These are phyloP conservation scores for Tenthredo scrophulariae DNA, from an alignment of 2,888 invertebrate genomes.

Conservation along the genomic window DNA sequence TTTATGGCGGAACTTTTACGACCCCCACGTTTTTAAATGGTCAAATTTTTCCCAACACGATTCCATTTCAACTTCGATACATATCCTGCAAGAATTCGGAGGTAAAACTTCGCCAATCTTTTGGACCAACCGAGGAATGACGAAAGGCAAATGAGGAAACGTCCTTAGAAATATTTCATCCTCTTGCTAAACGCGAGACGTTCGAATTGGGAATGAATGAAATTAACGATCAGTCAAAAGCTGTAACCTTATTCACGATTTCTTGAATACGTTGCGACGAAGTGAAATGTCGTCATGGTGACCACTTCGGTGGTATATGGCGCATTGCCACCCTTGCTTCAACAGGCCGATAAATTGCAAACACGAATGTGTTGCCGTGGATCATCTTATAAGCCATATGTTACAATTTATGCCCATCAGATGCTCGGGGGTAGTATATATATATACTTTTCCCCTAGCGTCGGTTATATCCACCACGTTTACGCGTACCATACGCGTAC, in stretches of 20 bases:
- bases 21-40: constrained; percentile 6
- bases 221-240: neutral
- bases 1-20: constrained; percentile 9
- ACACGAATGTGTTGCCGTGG: constrained; percentile 46
- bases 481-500: constrained; percentile 7
- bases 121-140: neutral
- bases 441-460: neutral
- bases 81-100: neutral
- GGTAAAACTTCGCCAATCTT: constrained; percentile 20
- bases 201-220: neutral
- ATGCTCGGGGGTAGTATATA: constrained; percentile 27
- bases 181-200: neutral
- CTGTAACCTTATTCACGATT: neutral
- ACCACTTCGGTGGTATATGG: neutral
- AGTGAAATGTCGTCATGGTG: neutral
- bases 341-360: constrained; percentile 46
- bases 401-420: constrained; percentile 49
- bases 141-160: neutral
- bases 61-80: constrained; percentile 35
- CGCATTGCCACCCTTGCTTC: constrained; percentile 37
- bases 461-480: constrained; percentile 4
- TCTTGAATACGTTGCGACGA: neutral
- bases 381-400: constrained; percentile 48
- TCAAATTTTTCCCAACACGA: neutral
- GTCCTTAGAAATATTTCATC: neutral